Evolutionary conservation across 1,140 invertebrate genomes (phyloP), one percentile per base, ranked within the genome.

Genomic region (Drosophila rufa): DNA sequence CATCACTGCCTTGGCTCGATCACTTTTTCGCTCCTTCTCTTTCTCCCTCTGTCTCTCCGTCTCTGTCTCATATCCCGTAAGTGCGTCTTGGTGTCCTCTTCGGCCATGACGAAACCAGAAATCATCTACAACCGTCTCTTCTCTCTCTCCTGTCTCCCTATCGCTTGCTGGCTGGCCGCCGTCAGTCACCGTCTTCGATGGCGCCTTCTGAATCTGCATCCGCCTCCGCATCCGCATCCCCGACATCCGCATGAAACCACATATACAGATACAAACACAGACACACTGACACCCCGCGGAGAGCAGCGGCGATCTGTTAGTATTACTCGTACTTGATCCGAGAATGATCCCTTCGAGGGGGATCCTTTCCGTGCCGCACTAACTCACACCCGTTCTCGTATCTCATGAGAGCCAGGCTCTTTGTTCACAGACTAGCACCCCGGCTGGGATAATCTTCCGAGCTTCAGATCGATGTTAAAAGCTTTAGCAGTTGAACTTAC

Each of bases 101-200:
- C 38, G 67, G 40, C 56, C 62, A 11, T 43, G 19, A 79, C 62
- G 57, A 82, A 50, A 43, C 67, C 57, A 62, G 36, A 75, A 42
- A 60, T 50, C 69, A 75, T 85, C 51, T 85, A 73, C 69, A 66
- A 79, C 64, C 57, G 46, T 67, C 7, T 56, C 58, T 60, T 78
- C 67, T 64, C 71, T 67, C 57, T 82, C 51, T 74, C 58, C 56
- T 36, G 43, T 59, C 66, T 58, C 68, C 55, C 51, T 62, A 59
- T 51, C 75, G 65, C 65, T 55, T 78, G 50, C 64, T 68, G 50
- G 65, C 53, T 53, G 27, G 40, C 65, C 85, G 83, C 79, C 45
- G 38, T 48, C 67, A 90, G 85, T 85, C 45, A 90, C 70, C 58
- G 61, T 82, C 75, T 90, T 86, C 75, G 85, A 90, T 56, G 85